These are phyloP conservation scores for Pegoplata infirma DNA, from an alignment of 2,888 invertebrate species.

Conservation along the genomic window DNA sequence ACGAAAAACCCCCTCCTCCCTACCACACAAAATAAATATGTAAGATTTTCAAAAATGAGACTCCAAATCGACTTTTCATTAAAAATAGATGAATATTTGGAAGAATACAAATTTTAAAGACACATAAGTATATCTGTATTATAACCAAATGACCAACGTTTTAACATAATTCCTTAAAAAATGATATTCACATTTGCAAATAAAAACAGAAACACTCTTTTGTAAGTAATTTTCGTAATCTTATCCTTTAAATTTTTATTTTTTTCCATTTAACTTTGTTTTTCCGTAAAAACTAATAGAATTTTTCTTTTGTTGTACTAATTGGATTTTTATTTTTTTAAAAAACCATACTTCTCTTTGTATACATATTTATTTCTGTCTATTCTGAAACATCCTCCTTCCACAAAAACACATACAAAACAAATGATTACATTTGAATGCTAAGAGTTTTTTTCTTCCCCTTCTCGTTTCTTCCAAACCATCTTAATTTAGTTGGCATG, in stretches of 20 bases:
- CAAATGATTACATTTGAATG: constrained; percentile 36
- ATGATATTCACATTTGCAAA: no score
- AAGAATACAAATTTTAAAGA: no score
- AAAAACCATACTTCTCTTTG: not conserved
- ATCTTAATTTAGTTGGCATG: constrained; percentile 86
- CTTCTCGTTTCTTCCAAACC: constrained; percentile 9
- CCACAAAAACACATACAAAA: not conserved
- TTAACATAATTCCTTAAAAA: no score
- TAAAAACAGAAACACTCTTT: not conserved
- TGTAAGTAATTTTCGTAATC: not conserved
- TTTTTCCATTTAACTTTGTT: not conserved
- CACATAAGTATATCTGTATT: no score
- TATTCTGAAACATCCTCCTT: not conserved
- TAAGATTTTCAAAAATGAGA: no score
- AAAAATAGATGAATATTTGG: no score
- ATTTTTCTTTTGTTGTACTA: not conserved
- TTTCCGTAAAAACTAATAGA: not conserved
- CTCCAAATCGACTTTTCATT: no score
- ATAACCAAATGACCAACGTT: no score
- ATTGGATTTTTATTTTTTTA: no score
- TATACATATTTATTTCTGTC: not conserved
- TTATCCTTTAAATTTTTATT: not conserved
- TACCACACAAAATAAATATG: no score
- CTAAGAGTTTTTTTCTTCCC: constrained; percentile 60
- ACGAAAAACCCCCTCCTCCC: no score